Conservation (phyloP, 2,797 vertebrate species). For the Poecilia gillii region DNA sequence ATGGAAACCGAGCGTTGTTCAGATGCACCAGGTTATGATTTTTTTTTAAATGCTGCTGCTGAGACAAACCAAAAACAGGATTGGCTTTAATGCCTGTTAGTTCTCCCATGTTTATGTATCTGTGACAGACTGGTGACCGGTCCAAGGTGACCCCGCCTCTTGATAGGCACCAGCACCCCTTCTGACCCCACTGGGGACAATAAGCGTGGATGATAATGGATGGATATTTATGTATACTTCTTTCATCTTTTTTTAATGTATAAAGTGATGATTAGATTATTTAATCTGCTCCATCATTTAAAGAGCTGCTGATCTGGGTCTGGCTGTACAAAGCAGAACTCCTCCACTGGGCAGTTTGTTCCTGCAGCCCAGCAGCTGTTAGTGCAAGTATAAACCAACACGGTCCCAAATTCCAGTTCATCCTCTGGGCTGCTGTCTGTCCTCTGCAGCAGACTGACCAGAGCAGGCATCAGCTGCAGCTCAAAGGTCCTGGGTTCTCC, state of each 20-base stretch:
- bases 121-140: too few relatives aligned
- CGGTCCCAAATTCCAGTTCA: constrained; percentile 90
- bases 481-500: constrained; percentile 86
- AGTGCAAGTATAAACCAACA: constrained; percentile 88
- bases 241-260: too few relatives aligned
- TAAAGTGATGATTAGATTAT: too few relatives aligned
- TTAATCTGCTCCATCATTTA: constrained; percentile 70
- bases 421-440: constrained; percentile 56
- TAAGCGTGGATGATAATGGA: too few relatives aligned
- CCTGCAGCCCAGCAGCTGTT: constrained; percentile 87
- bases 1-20: neutral
- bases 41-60: neutral
- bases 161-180: too few relatives aligned
- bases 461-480: constrained; percentile 92
- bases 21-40: neutral
- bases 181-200: too few relatives aligned
- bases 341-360: constrained; percentile 77
- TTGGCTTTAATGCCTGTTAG: neutral
- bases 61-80: neutral
- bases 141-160: too few relatives aligned
- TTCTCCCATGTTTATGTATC: neutral
- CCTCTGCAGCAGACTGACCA: constrained; percentile 86
- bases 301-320: constrained; percentile 93
- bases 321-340: constrained; percentile 86
- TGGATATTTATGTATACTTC: neutral